Conservation (phyloP, 2,888 invertebrate genomes). For the Spisula subtruncata region DNA sequence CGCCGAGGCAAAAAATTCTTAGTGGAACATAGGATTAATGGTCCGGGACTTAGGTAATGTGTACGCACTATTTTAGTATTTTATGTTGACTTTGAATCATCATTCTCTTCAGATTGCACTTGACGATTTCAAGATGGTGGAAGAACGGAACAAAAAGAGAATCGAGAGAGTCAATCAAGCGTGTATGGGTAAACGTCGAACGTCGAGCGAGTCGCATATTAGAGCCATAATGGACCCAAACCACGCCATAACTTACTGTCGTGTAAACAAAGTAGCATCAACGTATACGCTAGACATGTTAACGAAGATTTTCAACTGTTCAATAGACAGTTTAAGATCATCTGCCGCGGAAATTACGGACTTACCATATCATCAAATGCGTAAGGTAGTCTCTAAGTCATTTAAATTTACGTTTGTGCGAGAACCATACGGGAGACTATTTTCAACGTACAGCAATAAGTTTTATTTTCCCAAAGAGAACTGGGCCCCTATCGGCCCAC, state of each 20-base stretch:
- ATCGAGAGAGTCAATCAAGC: not conserved
- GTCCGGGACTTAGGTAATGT: no score
- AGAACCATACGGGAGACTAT: not conserved
- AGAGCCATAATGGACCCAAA: not conserved
- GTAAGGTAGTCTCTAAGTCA: not conserved
- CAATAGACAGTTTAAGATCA: not conserved
- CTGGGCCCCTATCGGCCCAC: not conserved
- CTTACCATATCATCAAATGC: not conserved
- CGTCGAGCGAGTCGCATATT: not conserved
- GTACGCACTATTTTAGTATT: no score
- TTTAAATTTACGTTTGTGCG: slow-evolving; percentile 6
- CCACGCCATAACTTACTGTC: not conserved
- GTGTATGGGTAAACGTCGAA: not conserved
- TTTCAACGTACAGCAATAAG: not conserved
- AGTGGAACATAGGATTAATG: no score
- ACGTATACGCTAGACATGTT: not conserved
- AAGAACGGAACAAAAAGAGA: not conserved
- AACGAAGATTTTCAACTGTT: not conserved
- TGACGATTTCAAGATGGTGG: not conserved
- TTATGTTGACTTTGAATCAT: no score
- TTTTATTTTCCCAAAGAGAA: not conserved
- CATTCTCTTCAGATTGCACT: no score
- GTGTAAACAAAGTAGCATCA: not conserved
- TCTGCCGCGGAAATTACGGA: not conserved
- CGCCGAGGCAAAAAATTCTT: no score